Conservation (phyloP, 2,888 invertebrate species). For the Leucophenga montana region DNA sequence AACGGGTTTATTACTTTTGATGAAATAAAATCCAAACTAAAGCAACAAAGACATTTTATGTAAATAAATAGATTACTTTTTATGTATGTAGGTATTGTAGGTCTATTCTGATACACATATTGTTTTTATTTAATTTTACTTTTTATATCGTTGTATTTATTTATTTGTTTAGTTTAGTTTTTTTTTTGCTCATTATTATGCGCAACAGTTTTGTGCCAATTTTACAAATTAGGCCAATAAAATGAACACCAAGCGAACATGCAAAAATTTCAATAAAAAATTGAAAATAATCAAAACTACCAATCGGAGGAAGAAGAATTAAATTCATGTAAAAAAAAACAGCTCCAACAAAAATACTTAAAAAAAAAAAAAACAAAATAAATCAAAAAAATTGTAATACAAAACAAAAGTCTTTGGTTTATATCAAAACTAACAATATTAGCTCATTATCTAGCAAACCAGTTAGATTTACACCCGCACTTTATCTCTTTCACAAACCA, state of each 20-base stretch:
- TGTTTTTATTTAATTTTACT: no score
- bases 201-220: constrained; percentile 61
- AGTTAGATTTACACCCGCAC: no score
- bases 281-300: constrained; percentile 31
- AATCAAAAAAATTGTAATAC: constrained; percentile 35
- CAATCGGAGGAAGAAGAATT: constrained; percentile 34
- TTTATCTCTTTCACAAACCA: neutral
- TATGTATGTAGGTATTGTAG: no score
- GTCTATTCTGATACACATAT: no score
- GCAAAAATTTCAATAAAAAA: constrained; percentile 13
- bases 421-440: constrained; percentile 4
- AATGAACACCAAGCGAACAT: constrained; percentile 55
- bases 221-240: constrained; percentile 66
- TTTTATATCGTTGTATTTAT: no score
- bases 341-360: neutral
- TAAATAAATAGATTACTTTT: constrained; percentile 26
- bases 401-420: no score
- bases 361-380: constrained; percentile 33
- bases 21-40: no score
- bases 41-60: constrained; percentile 51
- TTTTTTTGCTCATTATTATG: constrained; percentile 58
- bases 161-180: neutral
- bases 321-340: constrained; percentile 51
- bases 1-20: no score
- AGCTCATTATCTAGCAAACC: constrained; percentile 13